Evolutionary conservation across 2,797 vertebrate species (phyloP), one percentile per base, ranked within the genome.

Genomic region (Hippocampus kuda): DNA sequence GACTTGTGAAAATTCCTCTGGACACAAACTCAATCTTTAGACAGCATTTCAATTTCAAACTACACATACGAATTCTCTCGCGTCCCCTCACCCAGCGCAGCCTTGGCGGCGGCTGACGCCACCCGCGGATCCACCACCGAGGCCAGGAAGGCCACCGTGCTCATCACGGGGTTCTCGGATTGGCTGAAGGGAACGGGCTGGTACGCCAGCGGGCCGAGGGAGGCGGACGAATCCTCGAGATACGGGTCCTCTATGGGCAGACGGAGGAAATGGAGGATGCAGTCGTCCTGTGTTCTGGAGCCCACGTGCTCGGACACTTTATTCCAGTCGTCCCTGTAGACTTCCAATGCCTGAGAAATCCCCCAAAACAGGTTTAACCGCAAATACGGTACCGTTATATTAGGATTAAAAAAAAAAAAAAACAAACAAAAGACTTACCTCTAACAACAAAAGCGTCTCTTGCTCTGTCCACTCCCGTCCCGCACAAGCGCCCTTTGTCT

Each of bases 281-380:
- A 98, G 73, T 99, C 97, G 0, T 99, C 96, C 70, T 98, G 97
- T 0, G 97, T 98, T 34, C 95, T 93, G 78, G 95, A 98, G 41
- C 96, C 96, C 2, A 98, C 96, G 0, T 98, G 97, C 86, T 99
- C 97, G 0, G 97, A 98, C 4, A 98, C 97, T 83, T 98, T 99
- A 86, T 98, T 99, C 97, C 97, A 98, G 87, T 99, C 96, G 1
- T 99, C 96, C 79, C 96, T 94, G 86, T 99, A 99, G 89, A 99
- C 96, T 86, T 98, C 96, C 76, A 99, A 89, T 0, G 96, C 97
- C 97, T 98, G 78, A 77, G 54, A 9, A 42, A 48, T 7, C 20
- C 46, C 18, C 1, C 44, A 11, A 49, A 4, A 48, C 2, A 54
- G 5, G 18, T 64, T 72, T 12, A 5, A 16, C 41, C 8, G 27